Base-by-base conservation (phyloP, 2,888 invertebrate genomes). In the Laspeyria flexula region DNA sequence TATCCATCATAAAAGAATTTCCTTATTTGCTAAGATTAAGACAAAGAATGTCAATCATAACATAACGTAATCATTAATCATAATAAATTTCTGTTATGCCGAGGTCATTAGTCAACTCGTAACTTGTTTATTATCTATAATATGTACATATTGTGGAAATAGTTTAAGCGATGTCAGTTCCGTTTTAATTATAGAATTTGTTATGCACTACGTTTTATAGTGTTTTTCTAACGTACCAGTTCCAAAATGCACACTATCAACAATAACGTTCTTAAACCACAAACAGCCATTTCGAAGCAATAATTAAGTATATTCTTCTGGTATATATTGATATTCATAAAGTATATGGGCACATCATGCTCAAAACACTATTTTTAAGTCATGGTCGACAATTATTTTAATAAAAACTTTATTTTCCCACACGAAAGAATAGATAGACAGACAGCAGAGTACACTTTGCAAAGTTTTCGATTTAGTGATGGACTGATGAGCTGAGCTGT, bases 241-340 rank as follows among this genome's bases (percentile, higher is more conserved):
- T 91, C 86, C 41, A 92, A 75, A 65, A 90, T 83, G 79, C 91
- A 92, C 60, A 91, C 86, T 60, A 90, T 90, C 71, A 92, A 77
- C 71, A 91, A 77, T 70, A 90, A 74, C 47, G 89, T 91, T 71
- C 92, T 80, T 49, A 91, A 69, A 59, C 89, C 86, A 79, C 91
- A 92, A 81, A 92, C 86, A 72, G 90, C 91, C 91, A 92, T 92
- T 75, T 77, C 81, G 62, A 61, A 42, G 30, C 31, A 21, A 35
- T 61, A 25, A 21, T 40, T 60, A 27, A 12, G 27, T 35, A 23
- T 34, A 43, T 15, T 5, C n/a, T 38, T 11, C 15, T 15, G 12
- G 13, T 33, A 43, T 23, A 29, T 55, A 11, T 10, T 23, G 5
- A 25, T 53, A 7, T 42, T 48, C 18, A 51, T 21, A 43, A 51